Percentiles rank a stretch among this genome's conserved stretches.
Conservation (phyloP, 2,113 vertebrate genomes). For the Tautogolabrus adspersus region DNA sequence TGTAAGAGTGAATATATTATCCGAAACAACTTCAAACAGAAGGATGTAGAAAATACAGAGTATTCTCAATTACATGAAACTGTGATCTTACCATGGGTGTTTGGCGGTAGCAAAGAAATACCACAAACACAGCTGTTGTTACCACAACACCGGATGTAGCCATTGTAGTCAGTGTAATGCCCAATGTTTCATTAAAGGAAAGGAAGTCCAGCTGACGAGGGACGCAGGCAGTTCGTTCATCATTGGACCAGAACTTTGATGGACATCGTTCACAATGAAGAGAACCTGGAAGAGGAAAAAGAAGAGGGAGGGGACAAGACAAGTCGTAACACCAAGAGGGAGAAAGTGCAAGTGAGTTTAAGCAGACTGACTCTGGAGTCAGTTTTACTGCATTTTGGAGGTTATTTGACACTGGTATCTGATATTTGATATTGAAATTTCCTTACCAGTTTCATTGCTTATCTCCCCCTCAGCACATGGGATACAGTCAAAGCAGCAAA, state of each 20-base stretch:
- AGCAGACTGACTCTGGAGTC: too few species aligned
- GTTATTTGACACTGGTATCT: not conserved
- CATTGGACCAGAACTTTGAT: conserved; percentile 81
- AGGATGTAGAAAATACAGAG: too few species aligned
- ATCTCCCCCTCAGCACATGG: conserved; percentile 83
- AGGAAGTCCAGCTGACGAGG: conserved; percentile 80
- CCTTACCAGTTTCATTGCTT: conserved; percentile 79
- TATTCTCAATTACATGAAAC: too few species aligned
- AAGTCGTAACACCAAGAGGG: not conserved
- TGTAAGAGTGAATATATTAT: not conserved
- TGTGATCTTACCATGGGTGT: conserved; percentile 72
- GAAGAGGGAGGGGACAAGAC: too few species aligned
- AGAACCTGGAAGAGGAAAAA: conserved; percentile 67
- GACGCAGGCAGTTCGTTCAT: conserved; percentile 70
- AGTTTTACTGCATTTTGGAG: not conserved
- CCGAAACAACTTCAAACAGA: not conserved
- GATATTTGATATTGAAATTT: not conserved
- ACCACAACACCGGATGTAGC: conserved; percentile 72
- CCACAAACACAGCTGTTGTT: conserved; percentile 76
- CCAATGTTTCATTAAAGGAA: conserved; percentile 78
- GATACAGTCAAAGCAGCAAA: conserved; percentile 87
- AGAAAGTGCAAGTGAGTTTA: too few species aligned
- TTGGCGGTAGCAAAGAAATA: conserved; percentile 73
- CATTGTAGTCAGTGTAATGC: conserved; percentile 73
- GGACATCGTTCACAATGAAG: conserved; percentile 76